These are phyloP conservation scores for Callosobruchus maculatus DNA, from an alignment of 2,888 invertebrate genomes.

Conservation along the genomic window DNA sequence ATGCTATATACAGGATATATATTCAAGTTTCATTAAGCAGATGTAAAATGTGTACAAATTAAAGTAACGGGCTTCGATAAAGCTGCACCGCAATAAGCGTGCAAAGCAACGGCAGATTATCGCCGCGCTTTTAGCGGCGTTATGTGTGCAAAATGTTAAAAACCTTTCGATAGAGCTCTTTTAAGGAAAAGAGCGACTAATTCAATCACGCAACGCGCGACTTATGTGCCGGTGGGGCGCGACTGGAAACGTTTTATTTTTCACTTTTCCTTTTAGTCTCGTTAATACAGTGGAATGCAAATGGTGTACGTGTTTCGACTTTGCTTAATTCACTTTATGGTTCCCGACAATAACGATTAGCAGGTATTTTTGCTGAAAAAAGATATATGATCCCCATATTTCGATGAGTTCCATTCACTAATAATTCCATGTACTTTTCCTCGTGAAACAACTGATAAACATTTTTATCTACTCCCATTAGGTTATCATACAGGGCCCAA, in stretches of 20 bases:
- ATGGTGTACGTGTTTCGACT: not conserved
- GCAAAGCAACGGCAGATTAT: not conserved
- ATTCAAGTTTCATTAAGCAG: no score
- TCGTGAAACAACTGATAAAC: no score
- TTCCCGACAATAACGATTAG: not conserved
- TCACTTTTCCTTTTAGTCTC: not conserved
- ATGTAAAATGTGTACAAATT: not conserved
- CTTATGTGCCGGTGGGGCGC: not conserved
- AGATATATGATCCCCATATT: no score
- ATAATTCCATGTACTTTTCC: no score
- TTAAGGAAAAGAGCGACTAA: not conserved
- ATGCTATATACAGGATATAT: no score
- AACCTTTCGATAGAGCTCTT: not conserved
- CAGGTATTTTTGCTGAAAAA: no score
- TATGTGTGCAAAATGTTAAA: not conserved
- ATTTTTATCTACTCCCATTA: no score
- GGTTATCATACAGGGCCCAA: no score
- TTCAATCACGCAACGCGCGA: not conserved
- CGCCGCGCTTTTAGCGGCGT: not conserved
- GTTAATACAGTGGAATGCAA: not conserved
- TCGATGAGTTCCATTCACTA: no score
- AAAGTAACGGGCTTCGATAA: not conserved
- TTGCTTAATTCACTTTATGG: not conserved
- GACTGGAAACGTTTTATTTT: not conserved
- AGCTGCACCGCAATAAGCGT: not conserved